Evolutionary conservation across 30 jellyfish, hydroid and myxozoan genomes (phyloP).

Genomic region (Calvadosia cruxmelitensis): DNA sequence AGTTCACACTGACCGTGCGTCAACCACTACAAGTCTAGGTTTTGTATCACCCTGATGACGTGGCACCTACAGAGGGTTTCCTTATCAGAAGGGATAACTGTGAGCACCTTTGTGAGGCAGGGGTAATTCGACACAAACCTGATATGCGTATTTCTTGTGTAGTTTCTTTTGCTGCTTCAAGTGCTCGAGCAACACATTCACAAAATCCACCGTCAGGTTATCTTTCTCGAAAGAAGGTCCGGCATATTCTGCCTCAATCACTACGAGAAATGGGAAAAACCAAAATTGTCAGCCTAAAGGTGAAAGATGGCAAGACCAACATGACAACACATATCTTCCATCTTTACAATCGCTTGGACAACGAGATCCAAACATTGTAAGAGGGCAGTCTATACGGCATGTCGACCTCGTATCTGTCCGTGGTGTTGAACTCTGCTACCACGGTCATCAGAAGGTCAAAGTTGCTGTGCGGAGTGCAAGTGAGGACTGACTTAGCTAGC

Average conservation of each 20-base stretch:
- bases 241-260: conserved; percentile 62
- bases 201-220: conserved; percentile 50
- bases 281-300: too few species aligned
- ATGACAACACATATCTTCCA: too few species aligned
- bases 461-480: conserved; percentile 34
- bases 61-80: too few species aligned
- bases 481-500: too few species aligned
- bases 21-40: too few species aligned
- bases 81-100: too few species aligned
- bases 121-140: conserved; percentile 28
- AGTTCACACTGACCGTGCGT: too few species aligned
- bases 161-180: conserved; percentile 70
- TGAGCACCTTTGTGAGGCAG: too few species aligned
- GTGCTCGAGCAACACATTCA: conserved; percentile 37
- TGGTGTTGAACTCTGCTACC: conserved; percentile 7
- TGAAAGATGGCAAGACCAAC: too few species aligned
- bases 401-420: conserved; percentile 73
- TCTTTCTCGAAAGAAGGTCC: conserved; percentile 77
- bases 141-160: conserved; percentile 85
- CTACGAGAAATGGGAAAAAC: conserved; percentile 16
- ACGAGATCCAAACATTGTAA: not conserved
- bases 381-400: not conserved
- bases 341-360: too few species aligned
- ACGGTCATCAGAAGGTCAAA: conserved; percentile 60
- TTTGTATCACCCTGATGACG: too few species aligned